Evolutionary conservation across 2,888 invertebrate species (phyloP).

Genomic region (Blera fallax): DNA sequence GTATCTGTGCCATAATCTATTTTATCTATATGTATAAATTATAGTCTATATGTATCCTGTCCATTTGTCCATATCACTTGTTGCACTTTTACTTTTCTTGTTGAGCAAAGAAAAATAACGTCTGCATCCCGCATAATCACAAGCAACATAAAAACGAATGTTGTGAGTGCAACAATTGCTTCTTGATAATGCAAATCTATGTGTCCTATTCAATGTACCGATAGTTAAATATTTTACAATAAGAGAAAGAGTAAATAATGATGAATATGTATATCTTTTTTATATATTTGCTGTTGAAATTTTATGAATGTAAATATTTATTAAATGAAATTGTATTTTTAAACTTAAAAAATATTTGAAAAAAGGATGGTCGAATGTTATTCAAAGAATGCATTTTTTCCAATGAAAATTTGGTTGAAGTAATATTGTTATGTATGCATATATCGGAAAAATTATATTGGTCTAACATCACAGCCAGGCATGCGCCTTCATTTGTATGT

Average conservation of each 20-base stretch:
- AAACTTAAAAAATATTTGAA: background rate
- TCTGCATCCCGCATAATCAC: conserved; percentile 1
- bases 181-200: conserved; percentile 49
- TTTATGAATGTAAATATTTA: conserved; percentile 28
- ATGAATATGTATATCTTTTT: conserved; percentile 30
- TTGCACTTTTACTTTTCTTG: conserved; percentile 46
- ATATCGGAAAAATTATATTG: background rate
- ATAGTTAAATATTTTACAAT: conserved; percentile 44
- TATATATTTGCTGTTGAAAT: conserved; percentile 40
- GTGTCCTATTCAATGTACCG: conserved; percentile 61
- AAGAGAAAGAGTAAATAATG: conserved; percentile 6
- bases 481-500: background rate
- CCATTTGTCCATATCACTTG: conserved; percentile 53
- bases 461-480: background rate
- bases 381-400: background rate
- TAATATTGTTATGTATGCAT: background rate
- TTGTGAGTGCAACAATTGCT: conserved; percentile 42
- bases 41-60: conserved; percentile 43
- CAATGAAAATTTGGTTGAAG: background rate
- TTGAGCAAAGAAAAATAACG: background rate
- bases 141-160: conserved; percentile 1
- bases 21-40: conserved; percentile 37
- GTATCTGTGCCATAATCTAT: conserved; percentile 47
- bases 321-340: background rate
- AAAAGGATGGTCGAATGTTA: conserved; percentile 2